A percentile compares a stretch with the other conserved stretches of the same genome.
Conservation (phyloP, 1,140 invertebrate genomes). For the Hypothenemus hampei region DNA sequence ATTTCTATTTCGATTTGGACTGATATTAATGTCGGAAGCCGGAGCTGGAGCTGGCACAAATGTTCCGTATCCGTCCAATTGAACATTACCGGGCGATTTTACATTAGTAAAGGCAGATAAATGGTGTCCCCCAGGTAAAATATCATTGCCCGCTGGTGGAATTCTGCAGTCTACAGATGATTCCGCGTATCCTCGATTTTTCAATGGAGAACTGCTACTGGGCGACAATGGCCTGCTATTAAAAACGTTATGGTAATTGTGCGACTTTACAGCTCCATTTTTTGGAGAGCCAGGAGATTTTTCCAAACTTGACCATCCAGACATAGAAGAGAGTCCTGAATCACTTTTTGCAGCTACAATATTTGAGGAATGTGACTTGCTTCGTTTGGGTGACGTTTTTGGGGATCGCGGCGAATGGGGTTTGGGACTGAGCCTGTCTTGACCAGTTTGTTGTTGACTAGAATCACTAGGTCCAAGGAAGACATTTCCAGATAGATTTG, state of each 20-base stretch:
- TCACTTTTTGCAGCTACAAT: constrained; percentile 72
- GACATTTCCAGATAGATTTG: constrained; percentile 45
- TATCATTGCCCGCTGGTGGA: constrained; percentile 44
- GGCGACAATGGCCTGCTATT: constrained; percentile 19
- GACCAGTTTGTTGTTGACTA: constrained; percentile 40
- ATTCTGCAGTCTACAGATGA: constrained; percentile 39
- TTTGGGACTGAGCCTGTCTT: constrained; percentile 57
- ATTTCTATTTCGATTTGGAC: constrained; percentile 40
- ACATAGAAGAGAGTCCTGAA: constrained; percentile 79
- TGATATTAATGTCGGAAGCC: constrained; percentile 45
- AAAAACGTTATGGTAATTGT: constrained; percentile 31
- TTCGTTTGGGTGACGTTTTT: constrained; percentile 66
- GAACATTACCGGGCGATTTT: constrained; percentile 45
- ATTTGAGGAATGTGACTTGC: constrained; percentile 58
- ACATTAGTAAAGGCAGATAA: constrained; percentile 49
- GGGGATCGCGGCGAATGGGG: constrained; percentile 68
- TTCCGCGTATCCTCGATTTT: constrained; percentile 33
- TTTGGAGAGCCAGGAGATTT: constrained; percentile 75
- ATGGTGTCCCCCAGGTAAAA: constrained; percentile 47
- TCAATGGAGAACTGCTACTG: constrained; percentile 9
- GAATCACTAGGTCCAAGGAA: constrained; percentile 46
- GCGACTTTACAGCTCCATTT: constrained; percentile 32
- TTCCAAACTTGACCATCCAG: constrained; percentile 76
- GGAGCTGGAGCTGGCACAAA: constrained; percentile 51
- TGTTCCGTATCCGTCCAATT: constrained; percentile 45